Conservation (phyloP, 2,888 invertebrate genomes). For the Dilophus febrilis region DNA sequence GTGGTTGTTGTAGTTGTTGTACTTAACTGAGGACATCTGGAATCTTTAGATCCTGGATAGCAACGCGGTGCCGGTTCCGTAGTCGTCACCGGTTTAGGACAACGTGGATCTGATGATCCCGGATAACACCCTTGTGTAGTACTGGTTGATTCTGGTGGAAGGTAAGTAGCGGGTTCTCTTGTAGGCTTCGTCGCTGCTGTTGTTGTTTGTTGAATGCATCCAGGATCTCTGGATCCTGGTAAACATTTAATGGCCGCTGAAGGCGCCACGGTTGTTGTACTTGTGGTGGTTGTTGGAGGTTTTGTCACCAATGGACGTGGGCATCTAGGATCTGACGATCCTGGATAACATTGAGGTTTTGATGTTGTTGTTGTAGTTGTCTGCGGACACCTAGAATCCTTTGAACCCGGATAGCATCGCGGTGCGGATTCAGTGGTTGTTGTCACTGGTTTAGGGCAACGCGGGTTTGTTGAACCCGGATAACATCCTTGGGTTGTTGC, state of each 20-base stretch:
- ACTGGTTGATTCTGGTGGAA: slow-evolving; percentile 12
- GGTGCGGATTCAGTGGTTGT: slow-evolving; percentile 13
- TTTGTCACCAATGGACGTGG: slow-evolving; percentile 19
- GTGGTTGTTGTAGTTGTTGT: slow-evolving; percentile 10
- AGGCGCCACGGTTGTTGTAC: slow-evolving; percentile 13
- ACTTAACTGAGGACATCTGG: slow-evolving; percentile 3
- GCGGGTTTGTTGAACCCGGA: slow-evolving; percentile 25
- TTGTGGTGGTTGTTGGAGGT: slow-evolving; percentile 17
- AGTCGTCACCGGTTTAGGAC: slow-evolving; percentile 16
- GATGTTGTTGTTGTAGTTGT: slow-evolving; percentile 12
- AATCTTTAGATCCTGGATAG: slow-evolving; percentile 20
- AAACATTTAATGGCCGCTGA: slow-evolving; percentile 16
- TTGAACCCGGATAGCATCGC: slow-evolving; percentile 19
- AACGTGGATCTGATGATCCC: slow-evolving; percentile 22
- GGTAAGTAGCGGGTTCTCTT: slow-evolving; percentile 8
- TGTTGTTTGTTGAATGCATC: slow-evolving; percentile 17
- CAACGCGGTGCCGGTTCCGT: slow-evolving; percentile 13
- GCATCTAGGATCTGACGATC: slow-evolving; percentile 26
- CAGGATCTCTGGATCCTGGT: slow-evolving; percentile 21
- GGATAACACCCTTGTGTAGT: slow-evolving; percentile 25
- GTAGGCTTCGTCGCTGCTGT: slow-evolving; percentile 17
- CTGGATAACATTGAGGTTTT: slow-evolving; percentile 15
- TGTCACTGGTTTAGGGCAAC: slow-evolving; percentile 17
- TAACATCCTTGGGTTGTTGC: slow-evolving; percentile 28
- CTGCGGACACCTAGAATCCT: slow-evolving; percentile 21